phyloP scores from a whole-genome alignment of 2,797 vertebrate genomes.

The Mormyrops boulengeri region DNA sequence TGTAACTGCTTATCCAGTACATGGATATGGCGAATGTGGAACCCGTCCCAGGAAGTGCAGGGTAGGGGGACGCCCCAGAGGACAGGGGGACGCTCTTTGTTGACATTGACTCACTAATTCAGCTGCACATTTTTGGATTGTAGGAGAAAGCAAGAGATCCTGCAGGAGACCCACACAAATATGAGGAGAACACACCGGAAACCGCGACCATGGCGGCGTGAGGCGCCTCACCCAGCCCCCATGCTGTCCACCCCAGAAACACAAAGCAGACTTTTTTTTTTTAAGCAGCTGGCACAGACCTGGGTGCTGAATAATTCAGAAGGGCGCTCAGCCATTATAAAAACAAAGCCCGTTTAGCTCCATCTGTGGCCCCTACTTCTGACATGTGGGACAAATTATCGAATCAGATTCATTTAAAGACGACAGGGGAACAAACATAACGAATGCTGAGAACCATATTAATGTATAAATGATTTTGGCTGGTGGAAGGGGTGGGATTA shows the following conservation, averaged over 20 bases:
- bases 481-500: neutral
- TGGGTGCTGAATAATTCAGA: neutral
- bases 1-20: neutral
- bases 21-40: neutral
- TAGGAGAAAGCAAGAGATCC: neutral
- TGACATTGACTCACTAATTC: neutral
- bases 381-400: slow-evolving; percentile 1
- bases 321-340: neutral
- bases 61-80: neutral
- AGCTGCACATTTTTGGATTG: neutral
- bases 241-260: neutral
- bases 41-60: neutral
- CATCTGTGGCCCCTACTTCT: neutral
- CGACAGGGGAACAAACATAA: neutral
- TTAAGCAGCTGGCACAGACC: neutral
- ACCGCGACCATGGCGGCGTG: neutral
- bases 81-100: neutral
- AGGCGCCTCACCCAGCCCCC: neutral
- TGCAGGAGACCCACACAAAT: neutral
- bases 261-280: neutral
- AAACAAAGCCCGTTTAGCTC: neutral
- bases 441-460: neutral
- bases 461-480: neutral
- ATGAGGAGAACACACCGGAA: neutral
- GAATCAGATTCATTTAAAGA: neutral